Evolutionary conservation across 1,140 invertebrate species (phyloP).

Genomic region (Sarcophaga peregrina): DNA sequence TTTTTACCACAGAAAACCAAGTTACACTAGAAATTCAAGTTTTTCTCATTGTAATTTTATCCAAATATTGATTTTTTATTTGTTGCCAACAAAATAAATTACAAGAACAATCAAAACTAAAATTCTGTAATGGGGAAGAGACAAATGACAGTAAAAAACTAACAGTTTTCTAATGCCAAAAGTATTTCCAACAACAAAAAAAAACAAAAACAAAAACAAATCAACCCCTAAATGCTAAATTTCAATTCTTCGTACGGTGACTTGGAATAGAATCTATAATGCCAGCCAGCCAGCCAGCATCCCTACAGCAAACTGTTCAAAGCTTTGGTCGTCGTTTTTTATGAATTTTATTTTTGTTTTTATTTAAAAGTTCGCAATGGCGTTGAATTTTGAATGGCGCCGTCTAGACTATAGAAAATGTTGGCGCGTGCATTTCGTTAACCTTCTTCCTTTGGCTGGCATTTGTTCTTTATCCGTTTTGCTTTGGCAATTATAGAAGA

Average conservation of each 20-base stretch:
- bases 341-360: too few relatives aligned
- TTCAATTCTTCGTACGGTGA: background rate
- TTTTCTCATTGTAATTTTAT: background rate
- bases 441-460: constrained; percentile 5
- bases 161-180: background rate
- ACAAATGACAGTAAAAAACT: background rate
- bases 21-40: background rate
- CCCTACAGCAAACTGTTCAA: too few relatives aligned
- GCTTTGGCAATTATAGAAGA: background rate
- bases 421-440: constrained; percentile 39
- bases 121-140: background rate
- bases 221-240: background rate
- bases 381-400: constrained; percentile 26
- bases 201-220: background rate
- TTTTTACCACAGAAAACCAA: background rate
- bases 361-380: background rate
- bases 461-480: background rate
- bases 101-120: background rate
- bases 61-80: background rate
- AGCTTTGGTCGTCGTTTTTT: too few relatives aligned
- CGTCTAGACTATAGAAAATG: constrained; percentile 25
- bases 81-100: background rate
- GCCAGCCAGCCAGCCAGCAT: too few relatives aligned
- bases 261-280: too few relatives aligned
- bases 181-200: too few relatives aligned